Conservation (phyloP, 2,113 vertebrate genomes). For the Anseranas semipalmata region DNA sequence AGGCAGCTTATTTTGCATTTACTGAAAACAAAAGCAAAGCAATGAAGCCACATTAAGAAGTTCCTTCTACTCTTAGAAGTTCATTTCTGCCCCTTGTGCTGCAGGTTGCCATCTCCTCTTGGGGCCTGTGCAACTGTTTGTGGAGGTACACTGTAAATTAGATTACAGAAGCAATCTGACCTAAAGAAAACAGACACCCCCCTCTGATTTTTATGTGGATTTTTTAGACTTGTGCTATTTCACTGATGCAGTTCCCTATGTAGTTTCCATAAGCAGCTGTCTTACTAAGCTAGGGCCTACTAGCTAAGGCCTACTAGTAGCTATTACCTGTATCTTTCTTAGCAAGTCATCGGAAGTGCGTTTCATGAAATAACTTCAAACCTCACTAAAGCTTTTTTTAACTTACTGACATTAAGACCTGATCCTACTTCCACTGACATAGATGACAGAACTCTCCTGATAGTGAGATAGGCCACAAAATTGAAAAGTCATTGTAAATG, state of each 20-base stretch:
- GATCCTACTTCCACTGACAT: not conserved
- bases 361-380: not conserved
- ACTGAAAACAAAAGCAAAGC: not conserved
- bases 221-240: not conserved
- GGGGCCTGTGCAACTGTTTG: not conserved
- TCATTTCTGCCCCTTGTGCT: not conserved
- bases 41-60: not conserved
- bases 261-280: not conserved
- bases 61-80: not conserved
- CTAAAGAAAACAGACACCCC: not conserved
- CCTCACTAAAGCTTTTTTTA: not conserved
- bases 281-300: not conserved
- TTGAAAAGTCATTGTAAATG: conserved; percentile 40
- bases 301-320: not conserved
- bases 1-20: not conserved
- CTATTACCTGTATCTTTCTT: not conserved
- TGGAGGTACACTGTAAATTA: not conserved
- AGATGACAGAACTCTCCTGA: not conserved
- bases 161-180: not conserved
- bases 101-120: not conserved
- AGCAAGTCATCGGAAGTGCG: not conserved
- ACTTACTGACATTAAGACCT: not conserved
- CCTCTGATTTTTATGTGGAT: not conserved
- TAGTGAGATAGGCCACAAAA: not conserved
- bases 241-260: not conserved